These are phyloP conservation scores for Anabas testudineus DNA, from an alignment of 2,797 vertebrate species.

Conservation along the genomic window DNA sequence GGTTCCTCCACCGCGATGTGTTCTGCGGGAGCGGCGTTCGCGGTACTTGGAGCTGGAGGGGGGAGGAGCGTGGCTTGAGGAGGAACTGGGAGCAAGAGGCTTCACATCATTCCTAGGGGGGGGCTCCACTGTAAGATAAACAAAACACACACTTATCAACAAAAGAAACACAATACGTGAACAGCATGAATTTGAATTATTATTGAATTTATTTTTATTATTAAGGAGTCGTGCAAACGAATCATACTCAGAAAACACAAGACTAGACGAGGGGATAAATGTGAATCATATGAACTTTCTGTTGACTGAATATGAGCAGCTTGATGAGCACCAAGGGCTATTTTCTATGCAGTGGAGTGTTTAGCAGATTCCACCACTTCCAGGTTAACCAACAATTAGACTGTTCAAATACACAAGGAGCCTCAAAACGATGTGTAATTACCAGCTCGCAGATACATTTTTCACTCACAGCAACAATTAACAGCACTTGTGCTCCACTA, in stretches of 20 bases:
- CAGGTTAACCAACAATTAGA: neutral
- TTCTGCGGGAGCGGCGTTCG: constrained; percentile 87
- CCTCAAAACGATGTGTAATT: neutral
- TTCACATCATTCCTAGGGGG: constrained; percentile 86
- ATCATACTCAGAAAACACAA: neutral
- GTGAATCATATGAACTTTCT: neutral
- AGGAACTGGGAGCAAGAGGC: constrained; percentile 84
- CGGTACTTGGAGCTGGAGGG: constrained; percentile 88
- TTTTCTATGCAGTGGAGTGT: neutral
- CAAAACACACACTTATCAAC: constrained; percentile 18
- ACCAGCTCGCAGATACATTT: neutral
- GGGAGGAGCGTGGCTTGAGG: constrained; percentile 74
- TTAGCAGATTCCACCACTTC: neutral
- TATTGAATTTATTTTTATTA: too few relatives aligned
- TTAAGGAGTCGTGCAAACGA: too few relatives aligned
- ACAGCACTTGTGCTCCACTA: neutral
- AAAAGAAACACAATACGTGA: too few relatives aligned
- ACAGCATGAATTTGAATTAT: too few relatives aligned
- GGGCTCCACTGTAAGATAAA: constrained; percentile 83
- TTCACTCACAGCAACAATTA: neutral
- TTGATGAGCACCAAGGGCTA: neutral
- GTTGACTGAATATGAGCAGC: neutral
- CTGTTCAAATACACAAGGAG: neutral
- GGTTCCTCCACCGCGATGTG: constrained; percentile 90
- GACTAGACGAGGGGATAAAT: neutral